Evolutionary conservation across 2,888 invertebrate genomes (phyloP).

Genomic region (Tetrapedia diversipes): DNA sequence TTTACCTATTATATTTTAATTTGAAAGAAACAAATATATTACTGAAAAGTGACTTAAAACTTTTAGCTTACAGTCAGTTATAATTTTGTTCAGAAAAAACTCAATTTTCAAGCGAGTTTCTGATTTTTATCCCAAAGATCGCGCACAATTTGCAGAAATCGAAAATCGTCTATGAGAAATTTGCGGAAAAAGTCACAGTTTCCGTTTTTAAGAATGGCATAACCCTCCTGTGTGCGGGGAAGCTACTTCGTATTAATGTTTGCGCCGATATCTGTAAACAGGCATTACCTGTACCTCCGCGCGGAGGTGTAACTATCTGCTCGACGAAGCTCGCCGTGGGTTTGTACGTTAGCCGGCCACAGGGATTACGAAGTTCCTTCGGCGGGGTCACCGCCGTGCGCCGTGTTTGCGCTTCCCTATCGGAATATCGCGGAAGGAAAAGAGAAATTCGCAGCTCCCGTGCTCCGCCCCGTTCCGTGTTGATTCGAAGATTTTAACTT

Average conservation of each 20-base stretch:
- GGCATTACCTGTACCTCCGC: constrained; percentile 76
- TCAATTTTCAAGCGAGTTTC: too few relatives aligned
- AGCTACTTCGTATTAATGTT: constrained; percentile 81
- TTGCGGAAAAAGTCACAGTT: constrained; percentile 29
- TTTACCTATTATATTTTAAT: too few relatives aligned
- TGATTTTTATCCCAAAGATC: too few relatives aligned
- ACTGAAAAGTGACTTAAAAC: too few relatives aligned
- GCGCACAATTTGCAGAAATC: too few relatives aligned
- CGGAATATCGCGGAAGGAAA: constrained; percentile 65
- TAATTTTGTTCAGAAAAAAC: too few relatives aligned
- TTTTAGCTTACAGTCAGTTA: too few relatives aligned
- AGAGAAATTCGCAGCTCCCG: constrained; percentile 63
- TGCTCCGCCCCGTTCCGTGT: constrained; percentile 27
- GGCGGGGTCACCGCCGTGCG: constrained; percentile 69
- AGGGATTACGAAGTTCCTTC: constrained; percentile 80
- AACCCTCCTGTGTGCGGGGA: constrained; percentile 79
- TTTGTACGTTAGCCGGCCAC: constrained; percentile 81
- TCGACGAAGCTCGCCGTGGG: constrained; percentile 72
- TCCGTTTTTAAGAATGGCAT: constrained; percentile 78
- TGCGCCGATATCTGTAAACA: constrained; percentile 82
- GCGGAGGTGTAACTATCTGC: constrained; percentile 72
- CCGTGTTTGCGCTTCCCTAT: constrained; percentile 71
- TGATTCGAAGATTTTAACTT: constrained; percentile 49
- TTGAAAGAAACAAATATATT: too few relatives aligned
- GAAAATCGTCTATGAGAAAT: too few relatives aligned